Base-by-base conservation (phyloP, 2,113 vertebrate species). In the Gasterosteus aculeatus region DNA sequence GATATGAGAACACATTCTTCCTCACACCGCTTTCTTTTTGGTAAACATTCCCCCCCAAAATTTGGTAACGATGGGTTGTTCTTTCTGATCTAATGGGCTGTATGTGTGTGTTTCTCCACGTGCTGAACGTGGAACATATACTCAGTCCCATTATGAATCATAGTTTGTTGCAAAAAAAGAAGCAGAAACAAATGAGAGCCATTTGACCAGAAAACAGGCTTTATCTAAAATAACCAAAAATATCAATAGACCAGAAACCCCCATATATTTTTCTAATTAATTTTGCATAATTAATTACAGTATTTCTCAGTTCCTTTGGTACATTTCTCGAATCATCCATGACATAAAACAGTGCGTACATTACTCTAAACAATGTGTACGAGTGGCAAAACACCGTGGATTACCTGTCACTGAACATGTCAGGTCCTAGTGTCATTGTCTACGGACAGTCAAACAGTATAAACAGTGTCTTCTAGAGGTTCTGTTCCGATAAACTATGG, bases 1-100 rank as follows among this genome's bases (percentile, higher is more conserved):
- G 26, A 62, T 68, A 75, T 51, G 29, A 67, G 44, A 53, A 62
- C 19, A 64, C 56, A 70, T 47, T 14, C 60, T 63, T n/a, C 19
- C 46, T 57, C 38, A 49, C 33, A 44, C n/a, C 63, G 38, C 38
- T 58, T 33, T 69, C 18, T 18, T 29, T 41, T 39, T 4, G 46
- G 46, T 49, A 2, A 56, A 22, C 41, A 35, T 60, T 70, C 63
- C 12, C n/a, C 8, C 8, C 18, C 53, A 15, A 68, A 46, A 16
- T 26, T 19, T 26, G 49, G 46, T 7, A 62, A 35, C 6, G 2
- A 22, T 16, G 1, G 51, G 8, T 60, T 72, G 4, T 64, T 73
- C 3, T 54, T 71, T 35, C 22, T 56, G 15, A 16, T 41, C 16
- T 35, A n/a, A 22, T 61, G 19, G 19, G 10, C 41, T n/a, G 22